Conservation (phyloP, 2,888 invertebrate species). For the Lysandra bellargus region DNA sequence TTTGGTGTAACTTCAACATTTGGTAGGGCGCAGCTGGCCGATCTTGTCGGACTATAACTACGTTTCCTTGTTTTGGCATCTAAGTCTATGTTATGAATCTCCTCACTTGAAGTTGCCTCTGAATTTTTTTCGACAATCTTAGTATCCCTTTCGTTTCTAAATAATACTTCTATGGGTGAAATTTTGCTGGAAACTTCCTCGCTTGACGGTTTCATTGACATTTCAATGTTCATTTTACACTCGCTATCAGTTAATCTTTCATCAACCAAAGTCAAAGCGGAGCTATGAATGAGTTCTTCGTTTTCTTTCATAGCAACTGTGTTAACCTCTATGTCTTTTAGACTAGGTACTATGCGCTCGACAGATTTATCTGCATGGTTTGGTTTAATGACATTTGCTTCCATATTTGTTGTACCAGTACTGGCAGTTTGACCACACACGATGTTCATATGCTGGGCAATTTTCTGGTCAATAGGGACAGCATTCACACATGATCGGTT, state of each 20-base stretch:
- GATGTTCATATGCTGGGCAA: neutral
- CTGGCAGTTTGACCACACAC: conserved; percentile 42
- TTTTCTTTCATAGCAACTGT: conserved; percentile 65
- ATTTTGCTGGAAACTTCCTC: conserved; percentile 31
- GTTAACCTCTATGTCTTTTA: conserved; percentile 56
- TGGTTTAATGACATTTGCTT: conserved; percentile 45
- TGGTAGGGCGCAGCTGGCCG: conserved; percentile 40
- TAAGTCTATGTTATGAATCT: conserved; percentile 35
- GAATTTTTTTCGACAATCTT: conserved; percentile 42
- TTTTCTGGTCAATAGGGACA: neutral
- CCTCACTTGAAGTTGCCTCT: conserved; percentile 45
- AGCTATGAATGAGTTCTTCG: conserved; percentile 55
- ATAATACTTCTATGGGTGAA: conserved; percentile 49
- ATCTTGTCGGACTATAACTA: conserved; percentile 49
- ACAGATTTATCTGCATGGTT: conserved; percentile 48
- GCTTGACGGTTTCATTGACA: conserved; percentile 20
- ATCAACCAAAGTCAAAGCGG: conserved; percentile 65
- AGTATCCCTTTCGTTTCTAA: conserved; percentile 43
- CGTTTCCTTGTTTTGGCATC: conserved; percentile 53
- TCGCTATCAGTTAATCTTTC: conserved; percentile 46
- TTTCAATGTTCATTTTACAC: conserved; percentile 42
- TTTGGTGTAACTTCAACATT: conserved; percentile 59
- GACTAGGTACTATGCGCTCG: conserved; percentile 41
- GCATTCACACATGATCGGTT: neutral
- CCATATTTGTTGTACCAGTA: conserved; percentile 37